Evolutionary conservation across 2,888 invertebrate species (phyloP), one percentile per base, ranked within the genome.

Genomic region (Euzophera pinguis): DNA sequence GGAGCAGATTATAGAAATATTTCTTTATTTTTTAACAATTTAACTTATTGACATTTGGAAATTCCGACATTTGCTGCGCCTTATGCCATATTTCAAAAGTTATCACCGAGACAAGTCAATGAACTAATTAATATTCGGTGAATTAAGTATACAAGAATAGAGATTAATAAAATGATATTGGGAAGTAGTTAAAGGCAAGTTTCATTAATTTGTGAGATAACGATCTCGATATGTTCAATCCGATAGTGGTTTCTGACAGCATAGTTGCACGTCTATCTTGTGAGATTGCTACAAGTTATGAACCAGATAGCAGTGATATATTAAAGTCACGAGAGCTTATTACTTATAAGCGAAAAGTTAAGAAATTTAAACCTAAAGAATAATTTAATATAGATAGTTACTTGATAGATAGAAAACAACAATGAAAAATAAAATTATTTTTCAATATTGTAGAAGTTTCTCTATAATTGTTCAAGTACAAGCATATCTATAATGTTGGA

Each of bases 191-290:
- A 51, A 43, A 35, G 12, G 35, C 27, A 17, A 51, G 51, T 51
- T 51, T 43, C 51, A 51, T 51, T 43, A 43, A 51, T 51, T 51
- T 43, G 35, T 42, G 12, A 42, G 50, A 50, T 50, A 50, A 42
- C 35, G 34, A 50, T 50, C 50, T 10, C 9, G 50, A 41, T 32
- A 29, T 37, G 43, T 37, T 12, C 14, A 13, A 39, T 12, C 1
- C 43, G 43, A 35, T 51, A 45, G 38, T 38, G 17, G 16, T 35
- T 41, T 35, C 22, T 22, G 43, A 34, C 43, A 51, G 43, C 43
- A 43, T 42, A 37, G 43, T 51, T 43, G 50, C 32, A 17, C 22
- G 43, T 22, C 35, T 12, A 27, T 29, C 14, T n/a, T n/a, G n/a
- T n/a, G 16, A 4, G 13, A 51, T 43, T 51, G 35, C 34, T 43